Evolutionary conservation across 2,797 vertebrate genomes (phyloP).

Genomic region (Morelia viridis): DNA sequence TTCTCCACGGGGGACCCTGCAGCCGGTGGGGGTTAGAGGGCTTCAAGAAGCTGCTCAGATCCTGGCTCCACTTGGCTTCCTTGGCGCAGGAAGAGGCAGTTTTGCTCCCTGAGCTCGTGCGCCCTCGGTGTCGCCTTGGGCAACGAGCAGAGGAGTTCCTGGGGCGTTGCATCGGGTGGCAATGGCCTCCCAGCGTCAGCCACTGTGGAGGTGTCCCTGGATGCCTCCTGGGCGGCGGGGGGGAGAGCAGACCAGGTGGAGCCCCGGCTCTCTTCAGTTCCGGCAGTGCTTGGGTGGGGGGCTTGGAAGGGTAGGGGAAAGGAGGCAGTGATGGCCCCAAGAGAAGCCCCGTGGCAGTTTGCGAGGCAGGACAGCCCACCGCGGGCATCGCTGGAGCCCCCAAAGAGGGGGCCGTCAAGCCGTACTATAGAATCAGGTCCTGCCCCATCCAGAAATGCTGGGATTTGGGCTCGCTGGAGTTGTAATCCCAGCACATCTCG

Average conservation of each 20-base stretch:
- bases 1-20: neutral
- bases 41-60: neutral
- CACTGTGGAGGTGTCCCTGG: neutral
- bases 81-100: slow-evolving; percentile 58
- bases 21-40: neutral
- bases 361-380: no score
- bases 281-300: no score
- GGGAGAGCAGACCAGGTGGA: neutral
- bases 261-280: no score
- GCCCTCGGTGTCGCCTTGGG: slow-evolving; percentile 11
- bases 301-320: no score
- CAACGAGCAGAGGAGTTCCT: neutral
- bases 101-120: slow-evolving; percentile 66
- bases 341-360: no score
- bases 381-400: no score
- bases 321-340: no score
- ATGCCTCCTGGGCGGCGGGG: neutral
- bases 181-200: neutral
- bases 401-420: no score
- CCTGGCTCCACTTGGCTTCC: neutral
- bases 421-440: no score
- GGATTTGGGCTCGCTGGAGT: no score
- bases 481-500: no score
- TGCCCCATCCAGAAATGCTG: no score
- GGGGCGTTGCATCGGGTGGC: neutral